phyloP scores from a whole-genome alignment of 64 coral and sea anemone genomes.

The Porites australiensis region DNA sequence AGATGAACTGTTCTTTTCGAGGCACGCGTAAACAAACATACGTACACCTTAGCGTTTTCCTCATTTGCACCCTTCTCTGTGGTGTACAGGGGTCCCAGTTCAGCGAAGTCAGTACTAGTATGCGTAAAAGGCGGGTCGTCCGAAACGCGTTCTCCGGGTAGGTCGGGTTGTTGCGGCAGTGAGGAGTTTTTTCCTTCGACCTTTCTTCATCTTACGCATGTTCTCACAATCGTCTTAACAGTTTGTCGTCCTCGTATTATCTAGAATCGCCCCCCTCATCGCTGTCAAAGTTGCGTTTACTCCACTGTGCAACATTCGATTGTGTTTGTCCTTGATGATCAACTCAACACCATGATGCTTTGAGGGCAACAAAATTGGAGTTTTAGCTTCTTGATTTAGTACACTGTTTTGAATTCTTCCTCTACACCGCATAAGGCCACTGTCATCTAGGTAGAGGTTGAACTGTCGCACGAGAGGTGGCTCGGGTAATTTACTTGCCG shows the following conservation, averaged over 20 bases:
- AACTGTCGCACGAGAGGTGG: slow-evolving; percentile 10
- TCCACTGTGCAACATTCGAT: too few species aligned
- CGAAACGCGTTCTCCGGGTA: slow-evolving; percentile 11
- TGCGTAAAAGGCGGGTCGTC: slow-evolving; percentile 6
- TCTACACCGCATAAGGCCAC: background rate
- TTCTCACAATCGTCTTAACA: slow-evolving; percentile 3
- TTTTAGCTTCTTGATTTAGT: background rate
- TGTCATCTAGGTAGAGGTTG: background rate
- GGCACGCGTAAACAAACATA: slow-evolving; percentile 53
- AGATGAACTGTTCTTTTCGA: slow-evolving; percentile 14
- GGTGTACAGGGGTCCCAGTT: slow-evolving; percentile 37
- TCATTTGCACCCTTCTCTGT: background rate
- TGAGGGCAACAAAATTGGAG: too few species aligned
- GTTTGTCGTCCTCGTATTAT: background rate
- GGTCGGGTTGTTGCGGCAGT: slow-evolving; percentile 9
- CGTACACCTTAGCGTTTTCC: slow-evolving; percentile 28
- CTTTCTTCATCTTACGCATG: slow-evolving; percentile 17
- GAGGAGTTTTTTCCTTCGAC: background rate
- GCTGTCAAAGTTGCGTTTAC: background rate
- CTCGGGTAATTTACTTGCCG: too few species aligned
- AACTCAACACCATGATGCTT: background rate
- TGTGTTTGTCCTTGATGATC: too few species aligned
- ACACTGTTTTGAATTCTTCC: too few species aligned
- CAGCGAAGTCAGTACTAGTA: slow-evolving; percentile 71
- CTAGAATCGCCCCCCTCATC: background rate